A percentile compares a stretch with the other conserved stretches of the same genome.
Evolutionary conservation across 2,113 vertebrate genomes (phyloP).

Genomic region (Mohoua ochrocephala): DNA sequence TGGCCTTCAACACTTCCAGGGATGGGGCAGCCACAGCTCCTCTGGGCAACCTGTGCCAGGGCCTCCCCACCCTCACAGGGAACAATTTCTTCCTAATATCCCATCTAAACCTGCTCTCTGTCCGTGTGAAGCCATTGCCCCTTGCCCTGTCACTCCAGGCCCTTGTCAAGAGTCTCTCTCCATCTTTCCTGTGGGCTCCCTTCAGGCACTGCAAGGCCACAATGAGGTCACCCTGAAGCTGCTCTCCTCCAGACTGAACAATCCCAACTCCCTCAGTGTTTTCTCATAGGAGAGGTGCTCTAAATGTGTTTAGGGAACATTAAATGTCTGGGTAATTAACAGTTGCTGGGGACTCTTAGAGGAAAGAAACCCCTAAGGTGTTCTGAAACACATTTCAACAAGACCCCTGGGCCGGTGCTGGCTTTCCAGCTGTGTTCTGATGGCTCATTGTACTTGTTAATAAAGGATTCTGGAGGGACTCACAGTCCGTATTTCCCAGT

Average conservation of each 20-base stretch:
- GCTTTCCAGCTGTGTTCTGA: neutral
- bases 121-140: neutral
- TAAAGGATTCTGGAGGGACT: neutral
- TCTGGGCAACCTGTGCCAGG: neutral
- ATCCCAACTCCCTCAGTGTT: neutral
- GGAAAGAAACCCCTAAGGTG: neutral
- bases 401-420: neutral
- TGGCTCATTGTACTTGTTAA: neutral
- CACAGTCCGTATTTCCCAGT: neutral
- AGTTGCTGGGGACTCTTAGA: neutral
- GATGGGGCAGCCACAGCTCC: neutral
- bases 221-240: too few species aligned
- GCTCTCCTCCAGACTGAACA: neutral
- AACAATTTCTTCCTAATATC: neutral
- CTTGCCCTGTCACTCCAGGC: neutral
- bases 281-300: neutral
- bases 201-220: neutral
- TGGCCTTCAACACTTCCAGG: neutral
- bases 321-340: neutral
- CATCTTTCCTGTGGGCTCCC: neutral
- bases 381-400: neutral
- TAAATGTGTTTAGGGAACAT: neutral
- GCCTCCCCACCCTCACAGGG: neutral
- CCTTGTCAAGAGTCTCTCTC: neutral
- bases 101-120: accelerated